phyloP scores from a whole-genome alignment of 2,113 vertebrate species.

The Petroica traversi region DNA sequence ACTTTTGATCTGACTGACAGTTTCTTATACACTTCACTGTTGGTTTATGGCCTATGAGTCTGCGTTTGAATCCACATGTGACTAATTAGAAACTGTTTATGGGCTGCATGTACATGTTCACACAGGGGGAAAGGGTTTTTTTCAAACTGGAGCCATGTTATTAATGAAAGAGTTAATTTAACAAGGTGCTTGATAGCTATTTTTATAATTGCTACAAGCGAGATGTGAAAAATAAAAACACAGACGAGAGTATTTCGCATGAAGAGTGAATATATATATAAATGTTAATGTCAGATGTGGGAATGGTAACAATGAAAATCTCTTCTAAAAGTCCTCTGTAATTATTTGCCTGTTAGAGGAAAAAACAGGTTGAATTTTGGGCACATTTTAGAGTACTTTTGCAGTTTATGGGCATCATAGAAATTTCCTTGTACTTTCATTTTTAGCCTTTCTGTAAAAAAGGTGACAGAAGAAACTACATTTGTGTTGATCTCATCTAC shows the following conservation, averaged over 20 bases:
- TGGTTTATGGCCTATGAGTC: conserved; percentile 73
- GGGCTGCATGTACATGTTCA: conserved; percentile 60
- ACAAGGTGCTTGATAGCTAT: conserved; percentile 37
- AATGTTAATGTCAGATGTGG: neutral
- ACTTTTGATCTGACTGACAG: conserved; percentile 86
- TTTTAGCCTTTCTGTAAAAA: neutral
- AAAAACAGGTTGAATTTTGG: neutral
- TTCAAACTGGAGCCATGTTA: neutral
- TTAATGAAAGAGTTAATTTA: conserved; percentile 74
- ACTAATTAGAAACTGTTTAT: conserved; percentile 83
- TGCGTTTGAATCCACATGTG: conserved; percentile 78
- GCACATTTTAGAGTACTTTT: accelerated
- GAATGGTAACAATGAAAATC: neutral
- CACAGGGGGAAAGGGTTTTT: conserved; percentile 40
- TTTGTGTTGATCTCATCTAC: neutral
- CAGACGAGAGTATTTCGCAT: neutral
- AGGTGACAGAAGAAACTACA: neutral
- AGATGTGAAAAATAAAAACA: neutral
- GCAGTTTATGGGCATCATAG: neutral
- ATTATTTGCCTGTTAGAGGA: neutral
- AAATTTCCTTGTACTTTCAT: neutral
- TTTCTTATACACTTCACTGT: conserved; percentile 82
- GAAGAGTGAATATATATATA: neutral
- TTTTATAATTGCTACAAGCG: neutral
- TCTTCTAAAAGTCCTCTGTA: neutral